These are phyloP conservation scores for Lipophrys pholis DNA, from an alignment of 2,113 vertebrate species.

Conservation along the genomic window DNA sequence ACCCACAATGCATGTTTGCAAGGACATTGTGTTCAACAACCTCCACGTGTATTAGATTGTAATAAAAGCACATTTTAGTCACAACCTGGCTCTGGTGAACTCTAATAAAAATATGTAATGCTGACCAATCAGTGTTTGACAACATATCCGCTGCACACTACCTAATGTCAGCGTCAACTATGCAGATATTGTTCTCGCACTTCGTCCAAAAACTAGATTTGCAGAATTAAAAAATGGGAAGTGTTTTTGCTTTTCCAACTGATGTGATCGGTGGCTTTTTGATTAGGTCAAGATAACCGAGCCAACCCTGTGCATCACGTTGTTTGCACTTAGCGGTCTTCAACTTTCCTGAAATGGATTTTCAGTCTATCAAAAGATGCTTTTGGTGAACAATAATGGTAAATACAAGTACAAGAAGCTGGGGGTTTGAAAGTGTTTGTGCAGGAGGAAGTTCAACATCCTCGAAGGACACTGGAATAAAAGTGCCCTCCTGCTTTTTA, in stretches of 20 bases:
- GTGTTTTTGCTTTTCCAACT: not conserved
- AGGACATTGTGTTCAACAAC: not conserved
- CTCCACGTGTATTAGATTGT: too few relatives aligned
- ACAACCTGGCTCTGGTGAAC: too few relatives aligned
- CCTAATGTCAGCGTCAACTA: not conserved
- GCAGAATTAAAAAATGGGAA: not conserved
- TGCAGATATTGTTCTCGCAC: not conserved
- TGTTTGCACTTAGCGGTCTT: slow-evolving; percentile 1
- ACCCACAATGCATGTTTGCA: slow-evolving; percentile 10
- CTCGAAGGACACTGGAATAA: slow-evolving; percentile 56
- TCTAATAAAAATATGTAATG: not conserved
- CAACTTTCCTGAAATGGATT: slow-evolving; percentile 22
- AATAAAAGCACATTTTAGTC: too few relatives aligned
- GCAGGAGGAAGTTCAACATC: slow-evolving; percentile 48
- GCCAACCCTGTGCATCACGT: not conserved
- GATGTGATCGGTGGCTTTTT: slow-evolving; percentile 1
- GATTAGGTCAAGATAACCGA: not conserved
- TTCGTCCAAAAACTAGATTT: not conserved
- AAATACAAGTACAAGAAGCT: slow-evolving; percentile 21
- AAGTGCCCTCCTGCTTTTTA: slow-evolving; percentile 48
- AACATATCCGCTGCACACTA: not conserved
- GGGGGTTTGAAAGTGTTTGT: slow-evolving; percentile 43
- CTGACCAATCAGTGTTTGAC: slow-evolving; percentile 1
- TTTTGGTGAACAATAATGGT: slow-evolving; percentile 14
- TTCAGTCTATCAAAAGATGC: not conserved